Base-by-base conservation (phyloP, 1,140 invertebrate species). In the Drosophila littoralis region DNA sequence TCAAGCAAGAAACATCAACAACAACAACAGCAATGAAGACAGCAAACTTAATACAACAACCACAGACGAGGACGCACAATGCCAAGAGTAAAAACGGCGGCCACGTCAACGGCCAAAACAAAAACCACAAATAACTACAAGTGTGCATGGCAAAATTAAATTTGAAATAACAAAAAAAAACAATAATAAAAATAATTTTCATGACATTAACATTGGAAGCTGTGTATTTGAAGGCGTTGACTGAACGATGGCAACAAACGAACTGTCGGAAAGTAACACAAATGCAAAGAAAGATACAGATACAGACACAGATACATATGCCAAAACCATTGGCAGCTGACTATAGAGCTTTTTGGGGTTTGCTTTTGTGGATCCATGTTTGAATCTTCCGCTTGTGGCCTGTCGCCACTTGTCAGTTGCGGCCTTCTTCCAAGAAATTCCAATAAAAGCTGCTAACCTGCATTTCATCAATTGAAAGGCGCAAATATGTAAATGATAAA, bases 151-250 rank as follows among this genome's bases (percentile, higher is more conserved):
- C 43, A 57, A 88, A 76, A 73, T 88, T 65, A 70, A 74, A 77
- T 75, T 81, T 71, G 17, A 70, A 75, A 69, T n/a, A 52, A 33
- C n/a, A 12, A 35, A 79, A 72, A 71, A 83, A 48, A 60, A n/a
- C n/a, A 22, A 69, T 38, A 75, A 60, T 52, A 57, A 65, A 55
- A 58, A 65, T 86, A 70, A 88, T 89, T 89, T 81, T 84, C 80
- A 67, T 89, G 84, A 84, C 85, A 89, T 84, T 89, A 81, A 89
- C 84, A 89, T 89, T 89, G 84, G 52, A 60, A 58, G 66, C 67
- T 42, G 69, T 38, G 65, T 68, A 46, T 72, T 54, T 45, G 60
- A 35, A 60, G 63, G 48, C 77, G 65, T 73, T 84, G 75, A 79
- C 81, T 83, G 73, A 75, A 45, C 66, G 73, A 79, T 83, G 64